These are phyloP conservation scores for Blastomussa wellsi DNA, from an alignment of 92 coral and sea anemone species.

Conservation along the genomic window DNA sequence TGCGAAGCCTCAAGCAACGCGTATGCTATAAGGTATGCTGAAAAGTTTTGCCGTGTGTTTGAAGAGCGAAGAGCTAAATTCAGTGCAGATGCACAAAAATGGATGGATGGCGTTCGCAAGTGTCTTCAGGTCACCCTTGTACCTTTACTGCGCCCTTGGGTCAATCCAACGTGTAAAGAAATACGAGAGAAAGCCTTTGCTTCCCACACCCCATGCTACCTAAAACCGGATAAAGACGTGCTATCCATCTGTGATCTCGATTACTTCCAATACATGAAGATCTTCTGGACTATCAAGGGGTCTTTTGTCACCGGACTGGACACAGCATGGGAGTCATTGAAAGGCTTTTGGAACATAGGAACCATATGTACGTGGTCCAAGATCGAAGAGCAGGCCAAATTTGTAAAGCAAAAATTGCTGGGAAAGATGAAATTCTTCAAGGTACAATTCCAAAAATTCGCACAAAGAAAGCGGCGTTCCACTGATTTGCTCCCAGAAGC, in stretches of 20 bases:
- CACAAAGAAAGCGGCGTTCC: slow-evolving; percentile 31
- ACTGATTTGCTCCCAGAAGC: slow-evolving; percentile 24
- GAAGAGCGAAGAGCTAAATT: background rate
- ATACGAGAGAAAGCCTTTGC: slow-evolving; percentile 59
- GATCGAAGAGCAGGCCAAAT: background rate
- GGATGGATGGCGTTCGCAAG: slow-evolving; percentile 68
- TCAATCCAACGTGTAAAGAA: slow-evolving; percentile 48
- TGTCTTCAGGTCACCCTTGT: slow-evolving; percentile 67
- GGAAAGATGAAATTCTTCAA: background rate
- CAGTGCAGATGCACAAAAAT: slow-evolving; percentile 39
- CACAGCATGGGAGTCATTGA: slow-evolving; percentile 55
- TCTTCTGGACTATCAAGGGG: slow-evolving; percentile 67
- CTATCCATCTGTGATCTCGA: slow-evolving; percentile 68
- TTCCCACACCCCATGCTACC: slow-evolving; percentile 67
- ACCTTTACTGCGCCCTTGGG: slow-evolving; percentile 64
- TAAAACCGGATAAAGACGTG: slow-evolving; percentile 52
- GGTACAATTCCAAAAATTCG: background rate
- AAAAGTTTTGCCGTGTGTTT: slow-evolving; percentile 62
- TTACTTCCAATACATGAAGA: slow-evolving; percentile 36
- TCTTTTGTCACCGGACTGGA: slow-evolving; percentile 54
- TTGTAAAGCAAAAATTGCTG: too few species aligned
- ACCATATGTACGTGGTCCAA: slow-evolving; percentile 9
- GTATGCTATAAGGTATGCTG: slow-evolving; percentile 69
- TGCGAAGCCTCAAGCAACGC: slow-evolving; percentile 64
- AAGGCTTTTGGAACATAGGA: slow-evolving; percentile 65